Base-by-base conservation (phyloP, 2,797 vertebrate genomes). In the Pseudopleuronectes americanus region DNA sequence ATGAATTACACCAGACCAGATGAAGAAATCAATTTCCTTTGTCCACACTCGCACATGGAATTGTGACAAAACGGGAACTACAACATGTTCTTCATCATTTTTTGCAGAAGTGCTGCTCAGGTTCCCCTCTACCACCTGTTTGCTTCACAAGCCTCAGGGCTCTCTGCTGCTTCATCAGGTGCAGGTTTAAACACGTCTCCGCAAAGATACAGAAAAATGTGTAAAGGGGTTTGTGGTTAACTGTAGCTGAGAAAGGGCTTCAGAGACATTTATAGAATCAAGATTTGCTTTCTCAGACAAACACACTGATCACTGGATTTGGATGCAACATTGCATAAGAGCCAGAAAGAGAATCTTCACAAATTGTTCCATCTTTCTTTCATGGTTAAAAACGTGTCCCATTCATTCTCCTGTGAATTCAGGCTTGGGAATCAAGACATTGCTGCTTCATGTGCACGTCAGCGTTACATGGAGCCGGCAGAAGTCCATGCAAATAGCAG, bases 121-220 rank as follows among this genome's bases (percentile, higher is more conserved):
- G 67, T 49, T 56, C n/a, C 66, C 55, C 57, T 49, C 2, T 38
- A 1, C 64, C 43, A 57, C 55, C 52, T 45, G 73, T 74, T 59
- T 72, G 62, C 8, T 31, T 49, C 51, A 14, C 31, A 43, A 41
- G 26, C 56, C 76, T 45, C 1, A 14, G 19, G 62, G 56, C 64
- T 58, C 19, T 57, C 55, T 55, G 62, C 53, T 45, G 13, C 64
- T 13, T 68, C 55, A 52, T 76, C 66, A 67, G 58, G 33, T 69
- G 55, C 8, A 84, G 38, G 79, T 64, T 77, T 41, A 36, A 83
- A 87, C 85, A 76, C 74, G 85, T 75, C 59, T 36, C 55, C 51
- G 60, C 58, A 45, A 38, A 69, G 33, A 61, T 52, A 23, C 47
- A 64, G 41, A 56, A 57, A 74, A 71, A 71, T 79, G 59, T 67